phyloP scores from a whole-genome alignment of 1,140 invertebrate genomes.

The Carposina sasakii region DNA sequence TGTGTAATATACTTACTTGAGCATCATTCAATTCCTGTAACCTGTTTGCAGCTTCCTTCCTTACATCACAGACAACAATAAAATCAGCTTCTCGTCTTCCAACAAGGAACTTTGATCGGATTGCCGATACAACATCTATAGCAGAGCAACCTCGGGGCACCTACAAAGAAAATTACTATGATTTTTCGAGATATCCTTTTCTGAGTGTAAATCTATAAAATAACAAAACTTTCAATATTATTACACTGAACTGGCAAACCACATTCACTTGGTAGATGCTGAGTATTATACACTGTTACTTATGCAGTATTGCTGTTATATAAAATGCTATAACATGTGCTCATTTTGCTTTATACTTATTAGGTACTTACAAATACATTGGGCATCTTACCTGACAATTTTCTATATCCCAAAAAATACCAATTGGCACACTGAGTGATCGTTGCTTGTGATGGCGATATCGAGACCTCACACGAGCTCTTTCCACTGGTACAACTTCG shows the following conservation, averaged over 20 bases:
- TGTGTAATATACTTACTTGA: constrained; percentile 75
- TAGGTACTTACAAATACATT: too few species aligned
- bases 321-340: too few species aligned
- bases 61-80: constrained; percentile 86
- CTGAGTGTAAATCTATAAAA: too few species aligned
- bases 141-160: constrained; percentile 88
- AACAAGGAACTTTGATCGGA: constrained; percentile 86
- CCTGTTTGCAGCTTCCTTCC: constrained; percentile 84
- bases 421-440: constrained; percentile 75
- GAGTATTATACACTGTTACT: too few species aligned
- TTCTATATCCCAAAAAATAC: constrained; percentile 96
- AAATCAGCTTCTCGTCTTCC: constrained; percentile 90
- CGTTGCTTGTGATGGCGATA: constrained; percentile 51
- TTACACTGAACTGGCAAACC: too few species aligned
- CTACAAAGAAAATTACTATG: constrained; percentile 52
- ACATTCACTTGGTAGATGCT: too few species aligned
- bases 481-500: constrained; percentile 35
- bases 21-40: constrained; percentile 91
- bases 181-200: too few species aligned
- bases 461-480: constrained; percentile 51
- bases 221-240: too few species aligned
- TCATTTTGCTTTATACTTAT: too few species aligned
- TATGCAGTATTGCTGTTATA: too few species aligned
- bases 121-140: constrained; percentile 82
- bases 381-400: constrained; percentile 79